A percentile compares a stretch with the other conserved stretches of the same genome.
Conservation (phyloP, 1,140 invertebrate genomes). For the Drosophila parvula region DNA sequence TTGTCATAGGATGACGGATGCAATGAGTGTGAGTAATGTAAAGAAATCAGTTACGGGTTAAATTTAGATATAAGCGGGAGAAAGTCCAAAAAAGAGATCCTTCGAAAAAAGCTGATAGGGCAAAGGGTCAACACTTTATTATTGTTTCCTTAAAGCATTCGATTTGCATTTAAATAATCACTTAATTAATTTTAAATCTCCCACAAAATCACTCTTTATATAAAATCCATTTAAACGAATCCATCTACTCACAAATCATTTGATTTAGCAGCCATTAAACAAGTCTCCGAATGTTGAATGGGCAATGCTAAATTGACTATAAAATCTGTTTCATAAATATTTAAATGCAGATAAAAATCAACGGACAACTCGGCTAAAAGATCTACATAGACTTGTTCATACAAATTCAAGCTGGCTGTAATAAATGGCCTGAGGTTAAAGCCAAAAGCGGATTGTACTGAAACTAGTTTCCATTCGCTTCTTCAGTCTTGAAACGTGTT, state of each 20-base stretch:
- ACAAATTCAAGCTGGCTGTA: conserved; percentile 40
- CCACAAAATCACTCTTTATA: background rate
- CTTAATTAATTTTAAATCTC: conserved; percentile 10
- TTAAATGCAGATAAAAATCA: conserved; percentile 40
- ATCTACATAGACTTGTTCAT: conserved; percentile 24
- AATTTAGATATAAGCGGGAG: conserved; percentile 9
- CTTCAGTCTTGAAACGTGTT: conserved; percentile 56
- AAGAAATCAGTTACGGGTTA: conserved; percentile 24
- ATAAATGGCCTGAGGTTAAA: conserved; percentile 54
- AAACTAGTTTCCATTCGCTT: conserved; percentile 59
- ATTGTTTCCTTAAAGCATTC: background rate
- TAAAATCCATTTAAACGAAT: conserved; percentile 24
- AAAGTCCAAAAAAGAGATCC: conserved; percentile 11
- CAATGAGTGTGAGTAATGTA: conserved; percentile 37
- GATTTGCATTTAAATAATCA: background rate
- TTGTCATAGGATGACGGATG: conserved; percentile 49
- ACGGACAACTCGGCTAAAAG: conserved; percentile 4
- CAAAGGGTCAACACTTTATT: background rate
- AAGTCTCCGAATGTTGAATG: conserved; percentile 41
- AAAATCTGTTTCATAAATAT: conserved; percentile 73
- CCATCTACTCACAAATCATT: conserved; percentile 53
- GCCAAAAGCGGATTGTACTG: conserved; percentile 43
- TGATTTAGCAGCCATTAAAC: conserved; percentile 54
- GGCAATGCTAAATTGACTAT: conserved; percentile 37
- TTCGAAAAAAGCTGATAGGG: background rate